Percentiles rank a stretch among this genome's conserved stretches.
phyloP scores from a whole-genome alignment of 1,140 invertebrate genomes.

The Pseudomyrmex concolor region DNA sequence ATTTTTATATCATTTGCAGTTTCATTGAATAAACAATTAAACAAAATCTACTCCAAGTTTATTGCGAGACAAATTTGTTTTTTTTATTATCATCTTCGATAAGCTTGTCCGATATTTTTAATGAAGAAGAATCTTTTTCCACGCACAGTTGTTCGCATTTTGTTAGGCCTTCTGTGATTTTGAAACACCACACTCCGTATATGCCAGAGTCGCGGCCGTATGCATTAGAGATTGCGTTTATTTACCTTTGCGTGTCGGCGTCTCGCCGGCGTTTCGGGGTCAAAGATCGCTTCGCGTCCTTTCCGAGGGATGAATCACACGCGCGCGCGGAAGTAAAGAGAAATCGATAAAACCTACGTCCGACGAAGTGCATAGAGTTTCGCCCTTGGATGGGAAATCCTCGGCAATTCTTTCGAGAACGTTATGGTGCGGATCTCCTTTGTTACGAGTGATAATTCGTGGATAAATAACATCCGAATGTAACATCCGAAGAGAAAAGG shows the following conservation, averaged over 20 bases:
- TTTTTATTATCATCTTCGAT: no score
- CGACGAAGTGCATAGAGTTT: slow-evolving; percentile 6
- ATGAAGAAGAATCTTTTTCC: no score
- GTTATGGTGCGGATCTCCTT: background rate
- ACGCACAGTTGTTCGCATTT: no score
- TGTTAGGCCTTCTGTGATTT: background rate
- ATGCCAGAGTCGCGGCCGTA: background rate
- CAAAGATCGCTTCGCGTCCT: slow-evolving; percentile 63
- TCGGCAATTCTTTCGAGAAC: background rate
- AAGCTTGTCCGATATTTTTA: no score
- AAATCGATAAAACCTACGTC: slow-evolving; percentile 65
- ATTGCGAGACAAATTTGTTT: no score
- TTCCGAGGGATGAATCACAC: slow-evolving; percentile 70
- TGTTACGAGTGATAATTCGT: background rate
- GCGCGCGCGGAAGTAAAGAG: slow-evolving; percentile 51
- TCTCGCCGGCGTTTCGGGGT: slow-evolving; percentile 51
- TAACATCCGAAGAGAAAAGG: background rate
- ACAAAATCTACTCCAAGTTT: no score
- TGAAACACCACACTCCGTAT: background rate
- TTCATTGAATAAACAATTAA: no score
- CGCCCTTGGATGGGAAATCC: background rate
- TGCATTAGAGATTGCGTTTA: slow-evolving; percentile 50
- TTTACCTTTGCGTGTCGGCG: slow-evolving; percentile 59
- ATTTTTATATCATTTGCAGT: no score
- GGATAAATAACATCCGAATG: background rate